Evolutionary conservation across 2,113 vertebrate genomes (phyloP).

Genomic region (Nerophis ophidion): DNA sequence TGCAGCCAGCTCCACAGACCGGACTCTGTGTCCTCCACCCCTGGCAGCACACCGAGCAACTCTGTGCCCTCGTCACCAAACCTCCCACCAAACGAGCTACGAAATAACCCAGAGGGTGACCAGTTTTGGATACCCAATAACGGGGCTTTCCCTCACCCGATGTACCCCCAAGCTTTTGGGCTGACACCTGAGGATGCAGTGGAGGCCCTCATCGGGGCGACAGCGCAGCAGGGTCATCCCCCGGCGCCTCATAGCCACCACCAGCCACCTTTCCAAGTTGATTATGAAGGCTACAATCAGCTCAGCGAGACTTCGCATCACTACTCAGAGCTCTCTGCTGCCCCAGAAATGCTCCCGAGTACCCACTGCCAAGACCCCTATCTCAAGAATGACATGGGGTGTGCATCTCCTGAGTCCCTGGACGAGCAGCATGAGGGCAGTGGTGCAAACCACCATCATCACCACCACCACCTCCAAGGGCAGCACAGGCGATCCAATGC

Average conservation of each 20-base stretch:
- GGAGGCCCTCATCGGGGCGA: constrained; percentile 89
- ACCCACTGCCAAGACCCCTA: constrained; percentile 71
- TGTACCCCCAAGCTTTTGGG: constrained; percentile 88
- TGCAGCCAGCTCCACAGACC: constrained; percentile 90
- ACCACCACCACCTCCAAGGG: constrained; percentile 69
- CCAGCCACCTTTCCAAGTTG: constrained; percentile 76
- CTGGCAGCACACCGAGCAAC: constrained; percentile 95
- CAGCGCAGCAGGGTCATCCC: constrained; percentile 71
- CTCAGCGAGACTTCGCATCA: constrained; percentile 66
- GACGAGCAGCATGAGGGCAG: constrained; percentile 56
- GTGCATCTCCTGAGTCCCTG: constrained; percentile 72
- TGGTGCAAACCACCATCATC: constrained; percentile 79
- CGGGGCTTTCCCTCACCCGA: constrained; percentile 89
- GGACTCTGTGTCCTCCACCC: constrained; percentile 94
- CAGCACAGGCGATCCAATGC: constrained; percentile 56
- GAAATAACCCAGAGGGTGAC: constrained; percentile 86
- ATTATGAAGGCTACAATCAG: constrained; percentile 68
- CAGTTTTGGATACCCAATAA: constrained; percentile 92
- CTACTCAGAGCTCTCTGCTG: constrained; percentile 59
- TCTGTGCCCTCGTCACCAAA: constrained; percentile 94
- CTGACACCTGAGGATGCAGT: constrained; percentile 95
- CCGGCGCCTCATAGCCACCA: constrained; percentile 80
- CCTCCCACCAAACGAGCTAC: constrained; percentile 87
- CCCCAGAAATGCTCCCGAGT: constrained; percentile 70
- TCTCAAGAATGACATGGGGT: constrained; percentile 72